Evolutionary conservation across 1,140 invertebrate species (phyloP), one percentile per base, ranked within the genome.

Genomic region (Euglossa dilemma): DNA sequence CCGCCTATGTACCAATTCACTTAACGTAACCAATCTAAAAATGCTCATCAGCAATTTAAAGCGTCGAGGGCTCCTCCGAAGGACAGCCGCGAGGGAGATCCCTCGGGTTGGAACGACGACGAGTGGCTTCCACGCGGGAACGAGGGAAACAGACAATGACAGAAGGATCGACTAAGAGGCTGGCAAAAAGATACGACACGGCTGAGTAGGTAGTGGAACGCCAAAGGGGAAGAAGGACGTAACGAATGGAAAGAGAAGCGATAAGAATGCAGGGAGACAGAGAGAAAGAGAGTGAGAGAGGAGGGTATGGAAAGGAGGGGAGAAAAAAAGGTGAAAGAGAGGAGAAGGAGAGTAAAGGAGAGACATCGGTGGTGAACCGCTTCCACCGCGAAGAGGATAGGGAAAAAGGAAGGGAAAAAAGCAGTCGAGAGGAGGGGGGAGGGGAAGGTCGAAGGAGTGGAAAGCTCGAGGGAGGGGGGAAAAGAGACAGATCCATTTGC

Each of bases 31-130:
- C 93, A 93, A 94, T 94, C 91, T 93, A 92, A 94, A 94, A 94
- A 93, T 93, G 91, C 93, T 94, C 93, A 94, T 94, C 93, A 93
- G 94, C 93, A 94, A 94, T 94, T 94, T 94, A 94, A 94, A 94
- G 83, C 91, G 91, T 90, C 88, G 88, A 88, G 87, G 83, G 85
- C 87, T 83, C 54, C 63, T 76, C 36, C 59, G 84, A 85, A 85
- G 74, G 88, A 91, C 78, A 85, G 75, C 79, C 72, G 56, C 74
- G 80, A 80, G 75, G 75, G 69, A 56, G 74, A 54, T 56, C 52
- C 28, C 70, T 16, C 43, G 28, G 28, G 66, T 70, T 28, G 80
- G 56, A 54, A 64, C 69, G 79, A 20, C 45, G 63, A 43, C 56
- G 61, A 69, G 61, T 45, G 63, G 74, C 64, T 82, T 59, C 45